phyloP scores from a whole-genome alignment of 2,888 invertebrate genomes.

The Kryphioiulus occultus region DNA sequence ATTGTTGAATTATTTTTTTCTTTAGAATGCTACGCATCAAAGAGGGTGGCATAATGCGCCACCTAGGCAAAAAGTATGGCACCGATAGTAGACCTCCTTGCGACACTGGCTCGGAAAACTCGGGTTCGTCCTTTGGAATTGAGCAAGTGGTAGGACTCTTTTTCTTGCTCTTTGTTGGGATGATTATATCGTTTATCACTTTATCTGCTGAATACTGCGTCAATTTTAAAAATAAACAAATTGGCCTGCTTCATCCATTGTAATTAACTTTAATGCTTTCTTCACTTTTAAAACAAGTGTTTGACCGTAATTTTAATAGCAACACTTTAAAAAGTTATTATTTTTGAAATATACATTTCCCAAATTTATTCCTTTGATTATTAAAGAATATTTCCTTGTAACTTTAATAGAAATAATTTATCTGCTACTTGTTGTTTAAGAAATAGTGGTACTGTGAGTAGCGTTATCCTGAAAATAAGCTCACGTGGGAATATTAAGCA shows the following conservation, averaged over 20 bases:
- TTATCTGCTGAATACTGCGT: neutral
- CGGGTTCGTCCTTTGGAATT: neutral
- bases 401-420: no score
- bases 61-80: neutral
- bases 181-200: neutral
- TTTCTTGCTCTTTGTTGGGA: slow-evolving; percentile 37
- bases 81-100: slow-evolving; percentile 33
- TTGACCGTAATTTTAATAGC: no score
- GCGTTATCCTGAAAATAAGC: no score
- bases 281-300: no score
- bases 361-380: no score
- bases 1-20: neutral
- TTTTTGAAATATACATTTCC: no score
- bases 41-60: slow-evolving; percentile 23
- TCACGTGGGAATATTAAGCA: neutral
- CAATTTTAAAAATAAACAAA: neutral
- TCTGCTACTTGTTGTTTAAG: no score
- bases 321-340: no score
- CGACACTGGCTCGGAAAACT: neutral
- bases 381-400: no score
- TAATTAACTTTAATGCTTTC: no score
- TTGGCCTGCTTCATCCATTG: no score
- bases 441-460: no score
- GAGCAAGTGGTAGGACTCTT: neutral
- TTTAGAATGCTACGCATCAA: slow-evolving; percentile 23